Percentiles rank a stretch among this genome's conserved stretches.
These are phyloP conservation scores for Monomorium pharaonis DNA, from an alignment of 1,140 invertebrate genomes.

Conservation along the genomic window DNA sequence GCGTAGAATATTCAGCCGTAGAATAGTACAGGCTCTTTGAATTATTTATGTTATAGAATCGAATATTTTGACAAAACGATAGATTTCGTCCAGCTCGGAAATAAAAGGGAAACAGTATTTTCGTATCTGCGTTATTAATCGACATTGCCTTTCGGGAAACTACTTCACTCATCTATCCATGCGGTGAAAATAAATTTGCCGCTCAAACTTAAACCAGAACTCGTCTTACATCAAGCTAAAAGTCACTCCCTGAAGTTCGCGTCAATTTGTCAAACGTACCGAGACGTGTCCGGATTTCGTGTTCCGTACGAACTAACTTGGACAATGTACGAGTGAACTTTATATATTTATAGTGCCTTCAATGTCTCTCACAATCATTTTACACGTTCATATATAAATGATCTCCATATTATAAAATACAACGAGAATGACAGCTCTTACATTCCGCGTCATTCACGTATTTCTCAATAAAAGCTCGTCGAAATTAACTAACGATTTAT, in stretches of 20 bases:
- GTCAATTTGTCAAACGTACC: conserved; percentile 72
- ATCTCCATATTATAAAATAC: not conserved
- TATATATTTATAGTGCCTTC: conserved; percentile 34
- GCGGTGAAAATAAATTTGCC: conserved; percentile 51
- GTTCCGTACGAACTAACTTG: conserved; percentile 66
- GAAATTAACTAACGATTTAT: not conserved
- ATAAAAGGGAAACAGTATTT: not conserved
- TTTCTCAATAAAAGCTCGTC: not conserved
- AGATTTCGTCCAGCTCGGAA: not conserved
- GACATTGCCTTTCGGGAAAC: conserved; percentile 16
- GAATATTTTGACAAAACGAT: not conserved
- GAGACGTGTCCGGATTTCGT: conserved; percentile 58
- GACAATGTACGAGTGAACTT: conserved; percentile 51
- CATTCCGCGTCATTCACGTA: not conserved
- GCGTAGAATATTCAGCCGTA: not conserved
- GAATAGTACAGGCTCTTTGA: not conserved
- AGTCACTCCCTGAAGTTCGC: conserved; percentile 56
- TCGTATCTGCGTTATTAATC: conserved; percentile 29
- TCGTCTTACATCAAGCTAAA: conserved; percentile 48
- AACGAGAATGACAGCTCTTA: not conserved
- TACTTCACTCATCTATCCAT: conserved; percentile 48
- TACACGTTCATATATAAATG: not conserved
- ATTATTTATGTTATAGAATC: not conserved
- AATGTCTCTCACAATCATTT: conserved; percentile 29
- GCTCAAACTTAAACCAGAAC: conserved; percentile 23